Evolutionary conservation across 2,888 invertebrate genomes (phyloP), one percentile per base, ranked within the genome.

Genomic region (Drosophila silvestris): DNA sequence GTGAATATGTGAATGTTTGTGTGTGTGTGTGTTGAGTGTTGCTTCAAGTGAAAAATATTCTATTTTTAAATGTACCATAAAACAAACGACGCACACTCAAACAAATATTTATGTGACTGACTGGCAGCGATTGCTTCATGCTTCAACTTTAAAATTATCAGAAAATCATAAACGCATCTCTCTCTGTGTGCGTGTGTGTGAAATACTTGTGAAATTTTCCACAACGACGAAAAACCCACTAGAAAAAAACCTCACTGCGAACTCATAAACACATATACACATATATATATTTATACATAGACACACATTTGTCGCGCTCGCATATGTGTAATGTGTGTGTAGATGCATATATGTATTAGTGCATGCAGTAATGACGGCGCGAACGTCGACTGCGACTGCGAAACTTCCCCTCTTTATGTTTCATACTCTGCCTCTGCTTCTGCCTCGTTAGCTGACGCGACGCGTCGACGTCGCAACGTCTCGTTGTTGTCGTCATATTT

Each of bases 321-420:
- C 57, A 41, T 63, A 60, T 50, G 62, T 14, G 2, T 60, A 35
- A 26, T 47, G 47, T 47, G 47, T 47, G 16, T 47, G 39, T 52
- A 35, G 44, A 37, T 71, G 19, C 7, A 35, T 57, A 32, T 50
- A 47, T 54, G 64, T 47, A 62, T 67, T 67, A 70, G 78, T 78
- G 66, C 53, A 70, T 70, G 77, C 77, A 82, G 81, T 35, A 59
- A 32, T 65, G 74, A 70, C 70, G 72, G 56, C 62, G 66, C 63
- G 26, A 54, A 39, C 74, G 70, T 65, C 62, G 70, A 80, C 66
- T 47, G 69, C 64, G 77, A 44, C 79, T 76, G 89, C 79, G 69
- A 80, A 90, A 90, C 87, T 89, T 87, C 89, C 87, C 82, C 82
- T 89, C 75, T 88, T 90, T 85, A 88, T 85, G 90, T 66, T 89